phyloP scores from a whole-genome alignment of 2,888 invertebrate genomes.

The Coelopa pilipes region DNA sequence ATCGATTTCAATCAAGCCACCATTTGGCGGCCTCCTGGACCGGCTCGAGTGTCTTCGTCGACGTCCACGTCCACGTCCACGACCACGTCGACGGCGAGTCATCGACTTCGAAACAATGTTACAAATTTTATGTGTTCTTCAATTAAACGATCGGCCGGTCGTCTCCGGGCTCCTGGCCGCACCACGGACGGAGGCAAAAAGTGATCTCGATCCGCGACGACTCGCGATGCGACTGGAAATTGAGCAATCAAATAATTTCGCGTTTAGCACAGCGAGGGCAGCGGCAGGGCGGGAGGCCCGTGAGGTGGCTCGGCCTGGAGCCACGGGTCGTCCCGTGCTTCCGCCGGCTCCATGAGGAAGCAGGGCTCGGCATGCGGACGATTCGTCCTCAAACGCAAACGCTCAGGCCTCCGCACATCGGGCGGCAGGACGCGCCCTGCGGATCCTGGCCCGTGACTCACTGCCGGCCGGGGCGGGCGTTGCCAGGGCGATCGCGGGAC shows the following conservation, averaged over 20 bases:
- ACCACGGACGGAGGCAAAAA: constrained; percentile 10
- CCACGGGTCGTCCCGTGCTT: too few species aligned
- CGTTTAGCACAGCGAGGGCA: not conserved
- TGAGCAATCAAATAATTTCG: constrained; percentile 35
- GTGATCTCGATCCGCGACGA: constrained; percentile 27
- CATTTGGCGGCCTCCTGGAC: constrained; percentile 11
- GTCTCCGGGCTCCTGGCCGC: constrained; percentile 2
- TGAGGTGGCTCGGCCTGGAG: too few species aligned
- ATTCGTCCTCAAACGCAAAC: too few species aligned
- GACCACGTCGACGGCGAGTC: constrained; percentile 1
- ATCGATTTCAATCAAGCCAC: constrained; percentile 3
- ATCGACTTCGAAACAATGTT: constrained; percentile 44
- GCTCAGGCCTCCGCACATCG: too few species aligned
- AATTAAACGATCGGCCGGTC: constrained; percentile 37
- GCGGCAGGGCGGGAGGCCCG: too few species aligned
- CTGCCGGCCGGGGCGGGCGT: too few species aligned
- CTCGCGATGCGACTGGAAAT: constrained; percentile 25
- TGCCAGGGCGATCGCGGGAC: too few species aligned
- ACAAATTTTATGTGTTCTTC: constrained; percentile 46
- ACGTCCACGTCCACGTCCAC: not conserved
- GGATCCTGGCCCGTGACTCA: too few species aligned
- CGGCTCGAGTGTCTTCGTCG: not conserved
- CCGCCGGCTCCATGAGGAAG: too few species aligned
- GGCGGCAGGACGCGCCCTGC: too few species aligned
- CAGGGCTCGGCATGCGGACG: too few species aligned